Conservation (phyloP, 2,113 vertebrate species). For the Cheilinus undulatus region DNA sequence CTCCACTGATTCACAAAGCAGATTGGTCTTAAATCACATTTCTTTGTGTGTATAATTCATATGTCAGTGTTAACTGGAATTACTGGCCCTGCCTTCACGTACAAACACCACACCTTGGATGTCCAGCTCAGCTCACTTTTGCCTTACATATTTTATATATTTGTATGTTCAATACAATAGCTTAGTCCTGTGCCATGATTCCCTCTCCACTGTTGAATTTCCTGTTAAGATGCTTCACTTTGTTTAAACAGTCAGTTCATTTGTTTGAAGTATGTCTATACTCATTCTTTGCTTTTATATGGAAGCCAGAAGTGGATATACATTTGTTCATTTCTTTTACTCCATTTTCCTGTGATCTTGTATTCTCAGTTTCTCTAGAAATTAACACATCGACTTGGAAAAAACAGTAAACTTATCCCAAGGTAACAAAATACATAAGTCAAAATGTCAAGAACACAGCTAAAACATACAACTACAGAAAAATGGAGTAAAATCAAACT, state of each 20-base stretch:
- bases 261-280: neutral
- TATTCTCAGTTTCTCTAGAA: too few species aligned
- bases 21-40: constrained; percentile 8
- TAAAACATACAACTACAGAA: too few species aligned
- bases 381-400: too few species aligned
- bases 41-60: neutral
- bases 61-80: neutral
- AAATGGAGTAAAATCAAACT: too few species aligned
- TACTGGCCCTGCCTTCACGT: constrained; percentile 12
- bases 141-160: constrained; percentile 57
- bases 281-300: constrained; percentile 11
- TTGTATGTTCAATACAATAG: neutral
- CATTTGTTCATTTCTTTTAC: too few species aligned
- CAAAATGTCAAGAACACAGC: too few species aligned
- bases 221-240: neutral
- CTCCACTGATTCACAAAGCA: too few species aligned
- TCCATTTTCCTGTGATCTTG: too few species aligned
- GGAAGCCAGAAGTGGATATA: too few species aligned
- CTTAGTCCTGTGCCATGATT: constrained; percentile 9
- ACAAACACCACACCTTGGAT: constrained; percentile 11
- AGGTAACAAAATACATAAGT: too few species aligned
- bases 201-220: neutral
- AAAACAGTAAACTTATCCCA: too few species aligned
- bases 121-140: constrained; percentile 36
- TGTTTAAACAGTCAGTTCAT: neutral